phyloP scores from a whole-genome alignment of 2,797 vertebrate species.

The Borostomias antarcticus region DNA sequence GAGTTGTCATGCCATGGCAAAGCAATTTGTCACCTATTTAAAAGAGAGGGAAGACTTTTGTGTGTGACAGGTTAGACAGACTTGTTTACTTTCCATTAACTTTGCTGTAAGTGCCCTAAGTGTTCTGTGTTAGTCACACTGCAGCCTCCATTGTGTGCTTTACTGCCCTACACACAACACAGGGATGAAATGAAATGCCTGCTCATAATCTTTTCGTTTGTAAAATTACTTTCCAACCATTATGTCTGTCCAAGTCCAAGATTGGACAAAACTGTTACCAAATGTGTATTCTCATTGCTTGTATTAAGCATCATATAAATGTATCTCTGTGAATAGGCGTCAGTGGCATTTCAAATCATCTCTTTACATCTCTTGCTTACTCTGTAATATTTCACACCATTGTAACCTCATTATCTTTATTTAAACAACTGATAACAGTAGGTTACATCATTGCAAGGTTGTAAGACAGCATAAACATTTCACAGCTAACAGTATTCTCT shows the following conservation, averaged over 20 bases:
- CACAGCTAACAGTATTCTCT: neutral
- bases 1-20: conserved; percentile 20
- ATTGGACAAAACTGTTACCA: too few species aligned
- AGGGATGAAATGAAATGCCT: neutral
- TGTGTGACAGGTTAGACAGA: conserved; percentile 39
- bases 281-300: too few species aligned
- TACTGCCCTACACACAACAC: neutral
- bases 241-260: too few species aligned
- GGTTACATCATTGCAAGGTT: neutral
- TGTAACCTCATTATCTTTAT: neutral
- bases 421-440: neutral
- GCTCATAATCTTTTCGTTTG: neutral
- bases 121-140: conserved; percentile 43
- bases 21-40: conserved; percentile 44
- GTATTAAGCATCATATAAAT: neutral
- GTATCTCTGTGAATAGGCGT: neutral
- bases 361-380: neutral
- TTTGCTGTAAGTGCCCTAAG: conserved; percentile 47
- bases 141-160: conserved; percentile 13
- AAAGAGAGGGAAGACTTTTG: conserved; percentile 14
- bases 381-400: neutral
- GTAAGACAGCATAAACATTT: neutral
- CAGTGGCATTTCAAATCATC: neutral
- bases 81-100: conserved; percentile 56
- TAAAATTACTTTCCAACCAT: neutral